Conservation (phyloP, 2,113 vertebrate species). For the Myotis brandtii region DNA sequence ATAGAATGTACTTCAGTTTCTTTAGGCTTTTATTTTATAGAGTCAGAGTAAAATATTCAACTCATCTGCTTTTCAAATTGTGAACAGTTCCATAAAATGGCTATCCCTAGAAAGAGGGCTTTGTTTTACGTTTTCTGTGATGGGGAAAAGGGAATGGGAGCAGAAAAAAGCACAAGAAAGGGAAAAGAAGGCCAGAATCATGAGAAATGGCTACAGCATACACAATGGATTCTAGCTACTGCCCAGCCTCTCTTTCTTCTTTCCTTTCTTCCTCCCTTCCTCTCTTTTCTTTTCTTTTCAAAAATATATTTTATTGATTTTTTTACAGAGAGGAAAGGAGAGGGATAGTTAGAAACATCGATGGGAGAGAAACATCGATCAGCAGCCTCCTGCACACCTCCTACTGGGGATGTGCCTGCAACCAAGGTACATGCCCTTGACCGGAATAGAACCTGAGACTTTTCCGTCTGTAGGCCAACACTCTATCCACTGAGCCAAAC, state of each 20-base stretch:
- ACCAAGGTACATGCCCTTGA: too few species aligned
- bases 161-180: not conserved
- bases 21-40: slow-evolving; percentile 14
- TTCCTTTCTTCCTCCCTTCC: too few species aligned
- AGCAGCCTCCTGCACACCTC: too few species aligned
- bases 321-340: too few species aligned
- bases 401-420: too few species aligned
- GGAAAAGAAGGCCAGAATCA: not conserved
- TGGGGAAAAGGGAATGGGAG: not conserved
- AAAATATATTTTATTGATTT: not conserved
- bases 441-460: too few species aligned
- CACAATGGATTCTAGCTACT: not conserved
- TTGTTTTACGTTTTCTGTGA: not conserved
- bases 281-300: not conserved
- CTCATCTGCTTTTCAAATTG: not conserved
- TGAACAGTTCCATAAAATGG: slow-evolving; percentile 42
- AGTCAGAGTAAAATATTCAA: slow-evolving; percentile 26
- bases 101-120: slow-evolving; percentile 25
- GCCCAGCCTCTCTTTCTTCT: not conserved
- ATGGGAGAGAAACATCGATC: too few species aligned
- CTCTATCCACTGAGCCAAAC: too few species aligned
- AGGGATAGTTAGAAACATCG: too few species aligned
- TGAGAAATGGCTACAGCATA: not conserved
- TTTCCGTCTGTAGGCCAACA: too few species aligned
- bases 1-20: not conserved